Evolutionary conservation across 2,113 vertebrate genomes (phyloP), one percentile per base, ranked within the genome.

Genomic region (Leptobrachium leishanense): DNA sequence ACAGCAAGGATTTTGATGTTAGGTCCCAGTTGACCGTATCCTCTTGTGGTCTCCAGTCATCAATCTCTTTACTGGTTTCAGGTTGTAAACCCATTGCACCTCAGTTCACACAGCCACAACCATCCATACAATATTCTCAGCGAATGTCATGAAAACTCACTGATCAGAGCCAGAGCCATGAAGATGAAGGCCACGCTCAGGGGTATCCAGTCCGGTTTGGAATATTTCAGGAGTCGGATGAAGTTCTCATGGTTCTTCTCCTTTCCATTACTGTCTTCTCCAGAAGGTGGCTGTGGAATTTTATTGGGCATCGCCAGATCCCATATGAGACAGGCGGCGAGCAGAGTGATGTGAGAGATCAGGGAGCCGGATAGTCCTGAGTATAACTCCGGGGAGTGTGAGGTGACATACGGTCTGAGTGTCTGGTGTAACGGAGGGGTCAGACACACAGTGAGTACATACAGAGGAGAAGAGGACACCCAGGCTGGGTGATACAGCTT

Each of bases 131-230:
- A 11, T 54, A 54, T 31, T 31, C 20, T 31, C 50, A 11, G 50
- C 50, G 11, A 54, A 1, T 8, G 6, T 8, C 50, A 54, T 41
- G 43, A 42, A 67, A 67, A 90, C 93, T 93, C 72, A 95, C 94
- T 90, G 8, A 90, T 5, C 0, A 90, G 89, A 2, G 94, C 92
- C 73, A 92, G 12, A 0, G 77, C 13, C 54, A 95, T 84, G 84
- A 92, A 94, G 12, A 88, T 0, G 6, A 92, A 83, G 0, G 91
- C 94, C 0, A 82, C 86, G 0, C 82, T 0, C 1, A 95, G 1
- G 2, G 89, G 41, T 0, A 13, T 10, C 31, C 74, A 84, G 12
- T 94, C 85, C 0, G 87, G 85, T 15, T 7, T 75, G 20, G 1
- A 89, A 15, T 92, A 41, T 0, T 2, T n/a, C 1, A 95, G 0